A percentile compares a stretch with the other conserved stretches of the same genome.
phyloP scores from a whole-genome alignment of 1,140 invertebrate species.

The Cylas formicarius region DNA sequence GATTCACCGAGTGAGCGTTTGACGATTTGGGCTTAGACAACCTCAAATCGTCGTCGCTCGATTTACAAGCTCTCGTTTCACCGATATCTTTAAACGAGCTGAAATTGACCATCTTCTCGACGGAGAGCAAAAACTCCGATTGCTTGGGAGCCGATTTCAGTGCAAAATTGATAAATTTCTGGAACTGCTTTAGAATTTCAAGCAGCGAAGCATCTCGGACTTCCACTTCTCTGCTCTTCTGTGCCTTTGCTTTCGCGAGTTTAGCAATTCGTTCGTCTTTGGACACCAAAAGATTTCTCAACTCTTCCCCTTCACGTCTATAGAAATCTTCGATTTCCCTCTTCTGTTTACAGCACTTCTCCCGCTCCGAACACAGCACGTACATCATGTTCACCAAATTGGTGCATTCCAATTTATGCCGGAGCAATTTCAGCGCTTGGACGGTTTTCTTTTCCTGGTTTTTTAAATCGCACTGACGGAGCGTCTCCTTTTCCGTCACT shows the following conservation, averaged over 20 bases:
- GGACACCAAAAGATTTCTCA: constrained; percentile 19
- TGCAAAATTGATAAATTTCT: constrained; percentile 46
- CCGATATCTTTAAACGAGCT: constrained; percentile 30
- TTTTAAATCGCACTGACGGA: constrained; percentile 30
- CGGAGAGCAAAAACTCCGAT: constrained; percentile 42
- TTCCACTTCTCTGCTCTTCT: constrained; percentile 24
- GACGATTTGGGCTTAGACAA: neutral
- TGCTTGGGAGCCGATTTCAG: constrained; percentile 41
- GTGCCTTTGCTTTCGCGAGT: constrained; percentile 30
- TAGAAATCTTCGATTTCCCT: constrained; percentile 31
- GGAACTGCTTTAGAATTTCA: constrained; percentile 41
- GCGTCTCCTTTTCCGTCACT: constrained; percentile 30
- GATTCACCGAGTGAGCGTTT: constrained; percentile 8
- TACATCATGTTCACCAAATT: constrained; percentile 42
- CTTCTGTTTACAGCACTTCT: constrained; percentile 37
- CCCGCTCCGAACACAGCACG: constrained; percentile 41
- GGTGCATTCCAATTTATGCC: constrained; percentile 40
- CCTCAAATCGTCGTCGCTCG: neutral
- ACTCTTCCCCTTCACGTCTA: constrained; percentile 26
- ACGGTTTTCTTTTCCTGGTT: constrained; percentile 24
- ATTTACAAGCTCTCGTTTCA: constrained; percentile 3
- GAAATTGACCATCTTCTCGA: constrained; percentile 39
- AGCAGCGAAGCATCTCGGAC: constrained; percentile 33
- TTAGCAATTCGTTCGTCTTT: constrained; percentile 25
- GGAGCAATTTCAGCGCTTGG: constrained; percentile 30